phyloP scores from a whole-genome alignment of 1,140 invertebrate species.

The Drosophila carrolli region DNA sequence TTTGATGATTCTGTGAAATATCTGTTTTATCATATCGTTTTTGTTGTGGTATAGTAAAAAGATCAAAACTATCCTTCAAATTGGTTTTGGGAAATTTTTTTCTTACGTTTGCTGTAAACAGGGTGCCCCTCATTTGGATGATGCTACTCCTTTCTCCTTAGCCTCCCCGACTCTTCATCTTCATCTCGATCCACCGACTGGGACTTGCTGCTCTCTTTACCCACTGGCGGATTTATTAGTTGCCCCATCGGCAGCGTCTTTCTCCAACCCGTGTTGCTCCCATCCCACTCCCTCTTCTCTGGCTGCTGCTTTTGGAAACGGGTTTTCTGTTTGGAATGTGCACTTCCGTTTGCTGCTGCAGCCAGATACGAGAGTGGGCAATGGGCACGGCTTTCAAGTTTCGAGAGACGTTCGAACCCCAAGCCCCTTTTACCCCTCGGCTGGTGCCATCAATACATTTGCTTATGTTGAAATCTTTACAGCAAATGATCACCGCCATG shows the following conservation, averaged over 20 bases:
- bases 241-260: constrained; percentile 62
- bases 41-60: too few relatives aligned
- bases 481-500: constrained; percentile 48
- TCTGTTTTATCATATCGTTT: too few relatives aligned
- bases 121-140: constrained; percentile 5
- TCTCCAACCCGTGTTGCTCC: constrained; percentile 54
- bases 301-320: constrained; percentile 64
- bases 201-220: constrained; percentile 81
- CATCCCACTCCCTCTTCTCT: constrained; percentile 11
- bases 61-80: too few relatives aligned
- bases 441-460: constrained; percentile 71
- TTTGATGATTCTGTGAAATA: too few relatives aligned
- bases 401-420: constrained; percentile 60
- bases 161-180: not conserved
- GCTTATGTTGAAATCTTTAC: constrained; percentile 65
- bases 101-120: constrained; percentile 13
- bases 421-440: constrained; percentile 6
- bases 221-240: constrained; percentile 83
- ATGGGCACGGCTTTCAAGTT: constrained; percentile 80
- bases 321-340: constrained; percentile 82
- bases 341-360: constrained; percentile 80
- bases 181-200: constrained; percentile 25
- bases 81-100: not conserved
- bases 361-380: constrained; percentile 66
- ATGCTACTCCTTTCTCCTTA: constrained; percentile 35